Evolutionary conservation across 2,113 vertebrate genomes (phyloP).

Genomic region (Peromyscus californicus): DNA sequence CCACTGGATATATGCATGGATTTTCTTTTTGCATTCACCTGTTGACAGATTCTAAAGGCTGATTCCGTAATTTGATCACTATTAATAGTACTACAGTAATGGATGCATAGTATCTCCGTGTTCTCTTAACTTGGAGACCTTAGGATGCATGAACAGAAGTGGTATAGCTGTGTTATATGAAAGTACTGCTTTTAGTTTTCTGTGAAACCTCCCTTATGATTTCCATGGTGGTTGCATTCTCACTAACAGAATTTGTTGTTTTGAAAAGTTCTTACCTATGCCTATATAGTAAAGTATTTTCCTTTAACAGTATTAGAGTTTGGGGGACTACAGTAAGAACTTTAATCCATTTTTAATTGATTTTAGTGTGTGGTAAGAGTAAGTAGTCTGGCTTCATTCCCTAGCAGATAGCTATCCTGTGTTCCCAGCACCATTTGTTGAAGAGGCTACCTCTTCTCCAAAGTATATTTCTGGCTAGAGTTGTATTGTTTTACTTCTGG

Average conservation of each 20-base stretch:
- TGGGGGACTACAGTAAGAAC: not conserved
- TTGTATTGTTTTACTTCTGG: not conserved
- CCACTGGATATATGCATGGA: not conserved
- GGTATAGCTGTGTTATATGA: not conserved
- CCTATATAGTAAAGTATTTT: not conserved
- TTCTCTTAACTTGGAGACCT: not conserved
- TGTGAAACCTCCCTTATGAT: not conserved
- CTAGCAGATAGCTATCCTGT: not conserved
- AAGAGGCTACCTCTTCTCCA: not conserved
- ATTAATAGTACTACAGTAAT: not conserved
- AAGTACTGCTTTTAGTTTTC: not conserved
- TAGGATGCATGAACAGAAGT: fast-evolving
- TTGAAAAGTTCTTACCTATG: not conserved
- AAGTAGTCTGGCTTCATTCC: not conserved
- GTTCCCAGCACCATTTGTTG: not conserved
- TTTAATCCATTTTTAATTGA: not conserved
- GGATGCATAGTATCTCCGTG: not conserved
- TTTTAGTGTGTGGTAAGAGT: not conserved
- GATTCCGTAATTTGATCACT: not conserved
- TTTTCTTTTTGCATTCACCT: not conserved
- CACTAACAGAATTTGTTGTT: not conserved
- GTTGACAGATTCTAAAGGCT: not conserved
- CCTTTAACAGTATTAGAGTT: not conserved
- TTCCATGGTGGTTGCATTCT: not conserved
- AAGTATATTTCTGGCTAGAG: not conserved